Conservation (phyloP, 35 echinoderm and acorn worm species). For the Strongylocentrotus purpuratus region DNA sequence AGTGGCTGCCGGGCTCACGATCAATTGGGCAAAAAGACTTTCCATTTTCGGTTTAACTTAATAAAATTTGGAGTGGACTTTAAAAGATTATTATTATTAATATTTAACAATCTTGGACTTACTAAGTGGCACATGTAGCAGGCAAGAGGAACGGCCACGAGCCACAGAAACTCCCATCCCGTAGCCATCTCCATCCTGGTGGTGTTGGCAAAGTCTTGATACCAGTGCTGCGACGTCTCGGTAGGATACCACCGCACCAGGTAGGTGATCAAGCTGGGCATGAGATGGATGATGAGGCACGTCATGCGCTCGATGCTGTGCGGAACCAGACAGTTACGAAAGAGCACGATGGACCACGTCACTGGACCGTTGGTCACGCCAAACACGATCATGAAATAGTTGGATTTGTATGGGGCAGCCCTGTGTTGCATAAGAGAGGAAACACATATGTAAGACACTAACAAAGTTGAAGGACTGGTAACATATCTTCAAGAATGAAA, state of each 20-base stretch:
- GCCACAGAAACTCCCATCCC: neutral
- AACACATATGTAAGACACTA: neutral
- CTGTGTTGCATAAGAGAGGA: neutral
- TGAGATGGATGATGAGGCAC: conserved; percentile 24
- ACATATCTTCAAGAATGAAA: too few relatives aligned
- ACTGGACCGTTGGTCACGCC: neutral
- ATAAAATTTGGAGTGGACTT: too few relatives aligned
- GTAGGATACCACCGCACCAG: neutral
- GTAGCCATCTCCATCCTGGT: neutral
- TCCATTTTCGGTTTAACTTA: too few relatives aligned
- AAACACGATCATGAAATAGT: conserved; percentile 32
- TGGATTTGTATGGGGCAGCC: conserved; percentile 14
- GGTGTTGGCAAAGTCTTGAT: neutral
- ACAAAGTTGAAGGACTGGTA: neutral
- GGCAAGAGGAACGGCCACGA: neutral
- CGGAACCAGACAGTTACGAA: conserved; percentile 26
- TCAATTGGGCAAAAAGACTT: too few relatives aligned
- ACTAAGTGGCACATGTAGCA: conserved; percentile 30
- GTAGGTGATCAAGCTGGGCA: conserved; percentile 11
- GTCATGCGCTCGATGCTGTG: conserved; percentile 46
- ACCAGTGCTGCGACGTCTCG: conserved; percentile 15
- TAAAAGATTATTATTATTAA: too few relatives aligned
- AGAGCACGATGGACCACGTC: conserved; percentile 19
- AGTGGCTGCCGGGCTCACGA: too few relatives aligned
- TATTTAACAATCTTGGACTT: neutral